phyloP scores from a whole-genome alignment of 2,888 invertebrate genomes.

The Erpobdella octoculata region DNA sequence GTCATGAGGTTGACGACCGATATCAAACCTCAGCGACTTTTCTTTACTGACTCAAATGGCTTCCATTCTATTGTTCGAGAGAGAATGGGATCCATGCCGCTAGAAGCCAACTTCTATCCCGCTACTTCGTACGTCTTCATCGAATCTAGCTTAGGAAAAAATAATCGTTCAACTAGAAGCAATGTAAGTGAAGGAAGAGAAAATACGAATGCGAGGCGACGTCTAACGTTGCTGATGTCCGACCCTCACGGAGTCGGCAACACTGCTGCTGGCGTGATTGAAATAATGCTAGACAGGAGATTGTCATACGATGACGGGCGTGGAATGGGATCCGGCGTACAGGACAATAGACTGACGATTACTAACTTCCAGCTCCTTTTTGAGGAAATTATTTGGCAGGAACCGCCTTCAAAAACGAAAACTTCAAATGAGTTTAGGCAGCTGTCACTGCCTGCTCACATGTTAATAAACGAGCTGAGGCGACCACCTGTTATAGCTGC shows the following conservation, averaged over 20 bases:
- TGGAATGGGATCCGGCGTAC: conserved; percentile 47
- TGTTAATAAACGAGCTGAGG: not conserved
- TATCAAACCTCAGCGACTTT: conserved; percentile 39
- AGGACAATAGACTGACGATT: conserved; percentile 40
- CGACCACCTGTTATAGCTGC: not conserved
- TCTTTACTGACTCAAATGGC: conserved; percentile 50
- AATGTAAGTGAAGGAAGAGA: not conserved
- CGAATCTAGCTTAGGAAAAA: conserved; percentile 34
- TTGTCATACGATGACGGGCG: conserved; percentile 46
- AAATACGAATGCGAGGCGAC: not conserved
- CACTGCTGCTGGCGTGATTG: conserved; percentile 44
- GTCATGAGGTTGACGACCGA: conserved; percentile 45
- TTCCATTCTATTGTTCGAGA: conserved; percentile 45
- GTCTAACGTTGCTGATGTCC: conserved; percentile 44
- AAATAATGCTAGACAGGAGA: conserved; percentile 50
- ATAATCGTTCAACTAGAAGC: not conserved
- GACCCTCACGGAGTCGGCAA: conserved; percentile 48
- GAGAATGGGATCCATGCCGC: conserved; percentile 40
- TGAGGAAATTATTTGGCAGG: conserved; percentile 21
- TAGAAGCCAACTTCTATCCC: conserved; percentile 50
- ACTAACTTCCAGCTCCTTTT: conserved; percentile 35
- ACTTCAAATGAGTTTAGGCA: not conserved
- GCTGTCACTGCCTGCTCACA: not conserved
- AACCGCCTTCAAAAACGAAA: not conserved
- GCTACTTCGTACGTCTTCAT: conserved; percentile 45